phyloP scores from a whole-genome alignment of 2,797 vertebrate genomes.

The Remorina albescens region DNA sequence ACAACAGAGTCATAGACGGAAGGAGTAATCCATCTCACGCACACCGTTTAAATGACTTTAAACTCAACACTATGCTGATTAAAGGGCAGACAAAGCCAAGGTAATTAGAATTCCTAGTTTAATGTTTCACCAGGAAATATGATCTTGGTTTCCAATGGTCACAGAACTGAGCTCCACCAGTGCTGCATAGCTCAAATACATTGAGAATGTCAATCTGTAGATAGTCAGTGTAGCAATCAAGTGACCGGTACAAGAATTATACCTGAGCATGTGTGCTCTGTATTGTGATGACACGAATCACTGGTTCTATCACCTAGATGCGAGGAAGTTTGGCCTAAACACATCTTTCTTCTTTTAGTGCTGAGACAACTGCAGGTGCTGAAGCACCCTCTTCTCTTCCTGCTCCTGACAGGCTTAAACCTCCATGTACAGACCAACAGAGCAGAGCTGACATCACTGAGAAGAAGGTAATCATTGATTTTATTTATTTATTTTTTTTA shows the following conservation, averaged over 20 bases:
- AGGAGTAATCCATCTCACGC: background rate
- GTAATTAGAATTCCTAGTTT: conserved; percentile 23
- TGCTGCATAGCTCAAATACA: conserved; percentile 37
- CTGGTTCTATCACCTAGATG: background rate
- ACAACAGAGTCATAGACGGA: background rate
- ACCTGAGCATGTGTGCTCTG: background rate
- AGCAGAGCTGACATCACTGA: conserved; percentile 69
- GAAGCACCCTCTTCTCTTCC: conserved; percentile 42
- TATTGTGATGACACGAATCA: conserved; percentile 5
- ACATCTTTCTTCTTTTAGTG: conserved; percentile 57
- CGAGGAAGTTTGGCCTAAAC: conserved; percentile 23
- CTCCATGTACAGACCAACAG: conserved; percentile 46
- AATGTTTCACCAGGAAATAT: conserved; percentile 42
- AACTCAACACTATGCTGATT: background rate
- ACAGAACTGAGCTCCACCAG: too few relatives aligned
- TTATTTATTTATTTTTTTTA: too few relatives aligned
- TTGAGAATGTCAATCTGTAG: background rate
- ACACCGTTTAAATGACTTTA: background rate
- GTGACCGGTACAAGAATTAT: background rate
- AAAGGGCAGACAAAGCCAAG: conserved; percentile 1
- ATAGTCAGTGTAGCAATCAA: conserved; percentile 2
- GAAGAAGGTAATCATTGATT: conserved; percentile 81
- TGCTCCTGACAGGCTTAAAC: conserved; percentile 33
- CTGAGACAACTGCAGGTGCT: conserved; percentile 44
- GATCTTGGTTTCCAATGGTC: conserved; percentile 28